Evolutionary conservation across 2,888 invertebrate genomes (phyloP), one percentile per base, ranked within the genome.

Genomic region (Hydraecia micacea): DNA sequence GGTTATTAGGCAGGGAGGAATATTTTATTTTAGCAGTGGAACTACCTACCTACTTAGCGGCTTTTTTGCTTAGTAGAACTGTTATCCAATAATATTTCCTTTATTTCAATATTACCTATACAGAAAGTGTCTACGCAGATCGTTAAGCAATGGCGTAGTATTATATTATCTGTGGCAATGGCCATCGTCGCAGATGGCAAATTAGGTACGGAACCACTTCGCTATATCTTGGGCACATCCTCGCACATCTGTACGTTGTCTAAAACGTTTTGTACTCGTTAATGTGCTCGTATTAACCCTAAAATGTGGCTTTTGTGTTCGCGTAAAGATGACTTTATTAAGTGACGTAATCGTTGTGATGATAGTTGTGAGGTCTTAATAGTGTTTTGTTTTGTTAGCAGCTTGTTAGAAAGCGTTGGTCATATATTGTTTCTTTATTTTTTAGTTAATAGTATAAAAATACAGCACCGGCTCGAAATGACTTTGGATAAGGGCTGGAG

Each of bases 181-280:
- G 65, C 25, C 74, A 69, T 63, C 49, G 80, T 77, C 82, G 75
- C 84, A 87, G 84, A 80, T 87, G 83, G 86, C 79, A 83, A 85
- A 87, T 84, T 84, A 82, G 75, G 65, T 74, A 55, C 80, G 75
- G 73, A 85, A 85, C 62, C 89, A 76, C 80, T 84, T 79, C 15
- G 70, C 69, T 76, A 75, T 66, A 84, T 79, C 73, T 67, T 39
- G 25, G 62, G 36, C 39, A 72, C 70, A 77, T 78, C 75, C 68
- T 68, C 65, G 55, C 72, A 79, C 75, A 80, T 80, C 75, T 83
- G 78, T 77, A 80, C 42, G 58, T 55, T 72, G 86, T 83, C 78
- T 85, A 74, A 81, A 87, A 80, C 52, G 83, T 78, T 82, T 39
- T 72, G 63, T 42, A 69, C 58, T 55, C 32, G 71, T 71, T 73